Percentiles rank a stretch among this genome's conserved stretches.
phyloP scores from a whole-genome alignment of 2,113 vertebrate genomes.

The Otus sunia region DNA sequence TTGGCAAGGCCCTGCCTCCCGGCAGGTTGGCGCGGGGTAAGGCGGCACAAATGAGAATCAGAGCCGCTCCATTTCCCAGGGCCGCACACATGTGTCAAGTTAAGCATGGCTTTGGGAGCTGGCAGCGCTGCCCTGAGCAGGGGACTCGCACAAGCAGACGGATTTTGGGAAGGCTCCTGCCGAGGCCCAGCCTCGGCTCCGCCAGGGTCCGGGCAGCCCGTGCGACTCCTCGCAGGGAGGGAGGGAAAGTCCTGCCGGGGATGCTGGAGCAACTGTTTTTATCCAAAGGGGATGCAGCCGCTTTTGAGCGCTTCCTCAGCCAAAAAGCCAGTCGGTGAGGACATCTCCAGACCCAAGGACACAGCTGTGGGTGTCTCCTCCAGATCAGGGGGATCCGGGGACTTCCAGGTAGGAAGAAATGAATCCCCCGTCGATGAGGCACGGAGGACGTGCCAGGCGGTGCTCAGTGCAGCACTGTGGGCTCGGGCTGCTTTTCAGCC shows the following conservation, averaged over 20 bases:
- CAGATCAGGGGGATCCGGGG: background rate
- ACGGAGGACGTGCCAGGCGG: rapidly evolving
- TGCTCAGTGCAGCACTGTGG: background rate
- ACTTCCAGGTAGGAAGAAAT: background rate
- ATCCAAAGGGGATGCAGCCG: background rate
- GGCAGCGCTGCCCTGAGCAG: background rate
- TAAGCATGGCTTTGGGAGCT: background rate
- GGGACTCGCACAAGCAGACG: background rate
- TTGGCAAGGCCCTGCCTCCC: background rate
- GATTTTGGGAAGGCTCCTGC: background rate
- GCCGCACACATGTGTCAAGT: background rate
- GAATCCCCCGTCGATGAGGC: rapidly evolving
- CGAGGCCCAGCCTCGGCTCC: background rate
- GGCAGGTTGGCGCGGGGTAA: background rate
- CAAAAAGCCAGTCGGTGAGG: rapidly evolving
- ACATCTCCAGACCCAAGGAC: background rate
- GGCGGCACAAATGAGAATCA: background rate
- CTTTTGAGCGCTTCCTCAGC: background rate
- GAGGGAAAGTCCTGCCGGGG: background rate
- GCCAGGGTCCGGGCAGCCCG: background rate
- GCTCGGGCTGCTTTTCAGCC: background rate
- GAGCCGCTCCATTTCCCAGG: background rate
- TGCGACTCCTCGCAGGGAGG: rapidly evolving
- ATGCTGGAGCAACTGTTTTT: rapidly evolving
- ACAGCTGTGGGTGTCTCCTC: background rate